phyloP scores from a whole-genome alignment of 2,888 invertebrate species.

The Rhogogaster chlorosoma region DNA sequence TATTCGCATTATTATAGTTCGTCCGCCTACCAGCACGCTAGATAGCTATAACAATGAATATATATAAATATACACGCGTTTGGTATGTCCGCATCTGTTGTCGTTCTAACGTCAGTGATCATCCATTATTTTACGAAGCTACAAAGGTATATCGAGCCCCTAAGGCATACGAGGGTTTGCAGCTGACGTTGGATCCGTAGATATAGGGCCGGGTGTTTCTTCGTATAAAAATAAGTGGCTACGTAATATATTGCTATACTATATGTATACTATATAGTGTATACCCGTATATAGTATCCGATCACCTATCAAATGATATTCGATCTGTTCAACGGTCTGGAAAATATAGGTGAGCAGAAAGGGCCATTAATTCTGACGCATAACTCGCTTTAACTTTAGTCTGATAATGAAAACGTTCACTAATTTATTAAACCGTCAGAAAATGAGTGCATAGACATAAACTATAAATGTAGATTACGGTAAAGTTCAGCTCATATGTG shows the following conservation, averaged over 20 bases:
- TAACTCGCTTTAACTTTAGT: neutral
- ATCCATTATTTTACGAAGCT: conserved; percentile 26
- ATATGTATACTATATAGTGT: neutral
- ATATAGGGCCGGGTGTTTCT: conserved; percentile 39
- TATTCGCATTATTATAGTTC: neutral
- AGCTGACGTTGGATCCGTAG: conserved; percentile 43
- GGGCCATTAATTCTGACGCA: neutral
- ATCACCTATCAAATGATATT: conserved; percentile 28
- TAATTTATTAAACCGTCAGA: neutral
- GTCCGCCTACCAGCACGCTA: neutral
- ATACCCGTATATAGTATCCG: conserved; percentile 25
- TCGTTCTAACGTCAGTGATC: conserved; percentile 14
- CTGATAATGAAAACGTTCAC: neutral
- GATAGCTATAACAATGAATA: neutral
- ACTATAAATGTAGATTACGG: neutral
- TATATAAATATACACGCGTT: neutral
- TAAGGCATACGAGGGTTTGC: conserved; percentile 42
- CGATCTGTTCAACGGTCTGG: neutral
- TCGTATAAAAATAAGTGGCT: conserved; percentile 9
- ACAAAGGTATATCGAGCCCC: conserved; percentile 35
- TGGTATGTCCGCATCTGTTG: conserved; percentile 22
- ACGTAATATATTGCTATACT: neutral
- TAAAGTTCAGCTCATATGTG: neutral
- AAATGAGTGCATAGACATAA: neutral
- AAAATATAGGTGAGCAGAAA: neutral